These are phyloP conservation scores for Nycteola revayana DNA, from an alignment of 2,888 invertebrate species.

Conservation along the genomic window DNA sequence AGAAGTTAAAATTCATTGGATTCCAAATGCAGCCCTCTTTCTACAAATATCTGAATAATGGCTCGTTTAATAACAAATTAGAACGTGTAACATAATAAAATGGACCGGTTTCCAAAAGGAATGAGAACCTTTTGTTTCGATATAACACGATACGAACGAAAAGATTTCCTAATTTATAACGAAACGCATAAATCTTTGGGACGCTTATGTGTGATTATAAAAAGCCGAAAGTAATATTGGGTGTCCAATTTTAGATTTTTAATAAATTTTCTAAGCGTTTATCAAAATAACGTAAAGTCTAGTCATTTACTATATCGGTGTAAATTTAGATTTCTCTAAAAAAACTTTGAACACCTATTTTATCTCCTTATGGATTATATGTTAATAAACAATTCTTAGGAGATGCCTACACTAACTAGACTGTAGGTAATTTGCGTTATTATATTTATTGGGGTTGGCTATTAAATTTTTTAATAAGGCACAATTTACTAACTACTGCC, in stretches of 20 bases:
- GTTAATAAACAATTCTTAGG: too few relatives aligned
- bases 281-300: too few relatives aligned
- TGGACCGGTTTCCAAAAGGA: constrained; percentile 21
- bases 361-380: too few relatives aligned
- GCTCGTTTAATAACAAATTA: constrained; percentile 79
- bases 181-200: constrained; percentile 30
- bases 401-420: too few relatives aligned
- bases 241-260: constrained; percentile 28
- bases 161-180: constrained; percentile 34
- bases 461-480: too few relatives aligned
- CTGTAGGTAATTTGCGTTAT: too few relatives aligned
- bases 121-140: constrained; percentile 39
- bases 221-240: constrained; percentile 31
- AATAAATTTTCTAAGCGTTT: too few relatives aligned
- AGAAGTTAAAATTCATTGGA: constrained; percentile 71
- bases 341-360: too few relatives aligned
- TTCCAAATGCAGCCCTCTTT: constrained; percentile 60
- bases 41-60: constrained; percentile 65
- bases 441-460: too few relatives aligned
- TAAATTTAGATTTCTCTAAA: too few relatives aligned
- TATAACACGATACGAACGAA: constrained; percentile 31
- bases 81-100: constrained; percentile 59
- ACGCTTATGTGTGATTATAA: constrained; percentile 12
- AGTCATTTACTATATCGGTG: too few relatives aligned
- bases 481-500: too few relatives aligned